Base-by-base conservation (phyloP, 2,888 invertebrate species). In the Xylophagus ater region DNA sequence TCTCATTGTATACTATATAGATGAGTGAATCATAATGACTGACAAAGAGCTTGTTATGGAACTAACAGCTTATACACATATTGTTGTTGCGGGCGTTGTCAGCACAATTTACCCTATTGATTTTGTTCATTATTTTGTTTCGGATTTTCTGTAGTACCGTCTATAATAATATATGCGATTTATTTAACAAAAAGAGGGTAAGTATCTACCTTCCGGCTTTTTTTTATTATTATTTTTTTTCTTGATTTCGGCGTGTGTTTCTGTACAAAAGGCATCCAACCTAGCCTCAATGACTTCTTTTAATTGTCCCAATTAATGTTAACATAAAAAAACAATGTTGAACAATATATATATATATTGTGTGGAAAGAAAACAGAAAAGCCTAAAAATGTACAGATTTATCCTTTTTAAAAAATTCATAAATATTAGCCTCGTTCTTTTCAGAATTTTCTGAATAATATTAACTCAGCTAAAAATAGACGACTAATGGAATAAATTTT, bases 1-100 rank as follows among this genome's bases (percentile, higher is more conserved):
- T 19, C 15, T 23, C 37, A 23, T 21, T 19, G 29, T 23, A 21
- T 17, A 12, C 35, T 3, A 20, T 29, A 21, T 30, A 26, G 23
- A 37, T 29, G 37, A 37, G 28, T 37, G 37, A 31, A 32, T 38
- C 25, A 38, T 25, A 32, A 32, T 38, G 20, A 19, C 25, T n/a
- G n/a, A n/a, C n/a, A n/a, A 38, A 32, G 37, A 35, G 33, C 39
- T 37, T 31, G 38, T 40, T 43, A 33, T 37, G 43, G 38, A 41
- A 34, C n/a, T 41, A 43, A 42, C 41, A 42, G 44, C 37, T 42
- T 34, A 30, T n/a, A n/a, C n/a, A n/a, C n/a, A n/a, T n/a, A n/a
- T n/a, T n/a, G n/a, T n/a, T n/a, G n/a, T n/a, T n/a, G 34, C 36
- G 43, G 39, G 35, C 41, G 45, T 49, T 49, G 49, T 50, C 50